A percentile compares a stretch with the other conserved stretches of the same genome.
phyloP scores from a whole-genome alignment of 1,140 invertebrate genomes.

The Cephus cinctus region DNA sequence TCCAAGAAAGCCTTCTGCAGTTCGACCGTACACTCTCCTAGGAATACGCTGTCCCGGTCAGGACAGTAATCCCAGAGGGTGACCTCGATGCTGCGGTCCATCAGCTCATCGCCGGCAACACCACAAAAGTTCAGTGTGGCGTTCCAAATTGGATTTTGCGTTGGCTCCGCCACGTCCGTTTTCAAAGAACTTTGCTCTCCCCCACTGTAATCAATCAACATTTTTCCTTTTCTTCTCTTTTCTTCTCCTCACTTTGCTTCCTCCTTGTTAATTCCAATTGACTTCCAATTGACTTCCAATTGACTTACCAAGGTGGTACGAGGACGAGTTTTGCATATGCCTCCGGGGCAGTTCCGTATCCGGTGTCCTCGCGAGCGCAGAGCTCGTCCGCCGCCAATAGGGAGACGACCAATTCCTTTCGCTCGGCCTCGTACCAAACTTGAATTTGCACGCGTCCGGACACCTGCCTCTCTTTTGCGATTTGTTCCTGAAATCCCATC shows the following conservation, averaged over 20 bases:
- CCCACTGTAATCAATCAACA: constrained; percentile 66
- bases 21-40: constrained; percentile 81
- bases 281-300: too few relatives aligned
- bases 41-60: constrained; percentile 77
- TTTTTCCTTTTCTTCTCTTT: too few relatives aligned
- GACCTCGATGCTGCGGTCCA: constrained; percentile 78
- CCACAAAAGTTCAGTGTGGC: constrained; percentile 81
- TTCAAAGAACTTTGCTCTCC: constrained; percentile 70
- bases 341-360: constrained; percentile 73
- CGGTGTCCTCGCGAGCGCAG: constrained; percentile 72
- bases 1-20: constrained; percentile 80
- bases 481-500: constrained; percentile 64
- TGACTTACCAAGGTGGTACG: constrained; percentile 72
- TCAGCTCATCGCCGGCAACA: constrained; percentile 73
- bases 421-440: constrained; percentile 81
- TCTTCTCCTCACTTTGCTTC: too few relatives aligned
- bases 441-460: constrained; percentile 79
- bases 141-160: constrained; percentile 86
- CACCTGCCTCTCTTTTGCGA: constrained; percentile 71
- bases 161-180: constrained; percentile 78
- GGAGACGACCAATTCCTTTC: constrained; percentile 77
- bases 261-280: too few relatives aligned
- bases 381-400: constrained; percentile 82
- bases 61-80: constrained; percentile 84
- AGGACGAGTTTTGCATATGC: constrained; percentile 80